Percentiles rank a stretch among this genome's conserved stretches.
phyloP scores from a whole-genome alignment of 2,888 invertebrate species.

The Cheilosia scutellata region DNA sequence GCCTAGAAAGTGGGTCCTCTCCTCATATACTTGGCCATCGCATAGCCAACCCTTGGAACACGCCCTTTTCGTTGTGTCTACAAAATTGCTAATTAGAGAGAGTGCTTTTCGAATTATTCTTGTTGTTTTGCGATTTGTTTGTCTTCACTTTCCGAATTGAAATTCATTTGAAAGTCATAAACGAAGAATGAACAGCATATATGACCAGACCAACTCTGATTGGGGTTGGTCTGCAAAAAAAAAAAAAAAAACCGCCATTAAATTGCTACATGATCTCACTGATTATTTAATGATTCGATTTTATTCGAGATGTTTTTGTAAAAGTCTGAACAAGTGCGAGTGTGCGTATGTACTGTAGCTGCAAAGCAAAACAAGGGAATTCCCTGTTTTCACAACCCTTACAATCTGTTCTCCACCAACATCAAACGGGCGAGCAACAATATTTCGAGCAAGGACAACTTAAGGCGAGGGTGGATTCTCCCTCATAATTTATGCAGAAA shows the following conservation, averaged over 20 bases:
- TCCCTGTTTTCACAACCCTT: constrained; percentile 45
- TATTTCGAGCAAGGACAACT: constrained; percentile 57
- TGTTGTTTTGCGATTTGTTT: constrained; percentile 14
- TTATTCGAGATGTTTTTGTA: constrained; percentile 31
- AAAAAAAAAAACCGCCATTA: not conserved
- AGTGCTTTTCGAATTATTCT: constrained; percentile 42
- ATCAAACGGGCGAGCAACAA: constrained; percentile 58
- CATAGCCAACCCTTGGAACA: constrained; percentile 28
- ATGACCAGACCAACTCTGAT: constrained; percentile 3
- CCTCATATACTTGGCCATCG: constrained; percentile 15
- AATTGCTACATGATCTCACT: constrained; percentile 38
- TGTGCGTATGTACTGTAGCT: not conserved
- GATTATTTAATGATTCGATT: constrained; percentile 63
- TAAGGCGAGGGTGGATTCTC: constrained; percentile 54
- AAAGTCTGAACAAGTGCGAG: not conserved
- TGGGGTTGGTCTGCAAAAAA: constrained; percentile 9
- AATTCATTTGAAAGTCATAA: constrained; percentile 55
- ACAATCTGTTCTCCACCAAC: constrained; percentile 6
- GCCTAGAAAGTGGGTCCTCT: constrained; percentile 1
- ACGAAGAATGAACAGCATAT: constrained; percentile 13
- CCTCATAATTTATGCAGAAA: constrained; percentile 23
- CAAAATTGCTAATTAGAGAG: constrained; percentile 63
- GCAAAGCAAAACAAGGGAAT: constrained; percentile 22
- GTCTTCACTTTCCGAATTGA: constrained; percentile 30
- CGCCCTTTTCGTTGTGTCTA: constrained; percentile 65